A percentile compares a stretch with the other conserved stretches of the same genome.
Conservation (phyloP, 1,140 invertebrate species). For the Magallana gigas region DNA sequence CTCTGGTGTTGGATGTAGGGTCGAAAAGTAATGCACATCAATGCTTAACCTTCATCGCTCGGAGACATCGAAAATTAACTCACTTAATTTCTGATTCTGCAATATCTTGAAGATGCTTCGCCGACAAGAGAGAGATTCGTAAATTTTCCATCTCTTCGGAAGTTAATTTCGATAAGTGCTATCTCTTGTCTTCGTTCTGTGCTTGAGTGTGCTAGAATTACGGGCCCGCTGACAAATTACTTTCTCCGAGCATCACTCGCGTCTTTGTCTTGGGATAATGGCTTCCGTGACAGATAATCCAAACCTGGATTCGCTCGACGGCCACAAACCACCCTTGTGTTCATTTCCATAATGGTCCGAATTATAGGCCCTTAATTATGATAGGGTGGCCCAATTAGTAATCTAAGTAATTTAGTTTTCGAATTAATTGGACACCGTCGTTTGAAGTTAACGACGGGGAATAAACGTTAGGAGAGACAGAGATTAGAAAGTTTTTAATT, state of each 20-base stretch:
- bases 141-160: constrained; percentile 21
- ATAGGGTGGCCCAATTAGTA: constrained; percentile 18
- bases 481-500: constrained; percentile 18
- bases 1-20: constrained; percentile 6
- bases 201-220: constrained; percentile 33
- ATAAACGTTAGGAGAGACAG: not conserved
- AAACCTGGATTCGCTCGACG: not conserved
- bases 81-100: constrained; percentile 27
- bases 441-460: constrained; percentile 9
- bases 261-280: constrained; percentile 18
- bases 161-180: constrained; percentile 38
- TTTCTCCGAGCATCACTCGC: not conserved
- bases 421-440: constrained; percentile 21
- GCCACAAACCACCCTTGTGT: not conserved
- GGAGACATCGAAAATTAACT: constrained; percentile 21
- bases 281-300: constrained; percentile 32
- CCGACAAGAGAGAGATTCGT: not conserved
- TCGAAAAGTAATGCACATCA: constrained; percentile 11
- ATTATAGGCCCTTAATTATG: constrained; percentile 19
- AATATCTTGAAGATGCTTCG: constrained; percentile 23
- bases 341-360: constrained; percentile 37
- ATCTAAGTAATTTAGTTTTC: constrained; percentile 32
- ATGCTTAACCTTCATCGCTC: constrained; percentile 2
- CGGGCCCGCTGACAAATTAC: constrained; percentile 24
- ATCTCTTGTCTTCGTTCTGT: constrained; percentile 29